Evolutionary conservation across 2,888 invertebrate genomes (phyloP).

Genomic region (Megaustenia siamemsis): DNA sequence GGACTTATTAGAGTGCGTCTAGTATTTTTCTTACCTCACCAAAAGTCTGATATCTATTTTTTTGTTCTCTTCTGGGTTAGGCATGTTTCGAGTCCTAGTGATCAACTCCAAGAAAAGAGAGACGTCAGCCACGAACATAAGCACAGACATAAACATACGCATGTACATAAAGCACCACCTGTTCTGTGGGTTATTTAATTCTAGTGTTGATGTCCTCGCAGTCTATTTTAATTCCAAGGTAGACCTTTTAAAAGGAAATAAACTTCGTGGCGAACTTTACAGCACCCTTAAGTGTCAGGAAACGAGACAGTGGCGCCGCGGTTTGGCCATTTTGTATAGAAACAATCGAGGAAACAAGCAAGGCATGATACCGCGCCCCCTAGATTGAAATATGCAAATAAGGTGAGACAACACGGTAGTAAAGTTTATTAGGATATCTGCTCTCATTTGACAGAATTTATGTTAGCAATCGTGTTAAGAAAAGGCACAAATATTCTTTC

Average conservation of each 20-base stretch:
- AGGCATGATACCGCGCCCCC: slow-evolving; percentile 11
- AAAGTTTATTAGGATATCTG: background rate
- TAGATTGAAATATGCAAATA: slow-evolving; percentile 29
- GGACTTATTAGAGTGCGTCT: too few species aligned
- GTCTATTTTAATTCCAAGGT: background rate
- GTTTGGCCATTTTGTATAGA: slow-evolving; percentile 11
- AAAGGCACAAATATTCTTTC: background rate
- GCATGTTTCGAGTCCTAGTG: too few species aligned
- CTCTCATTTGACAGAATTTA: background rate
- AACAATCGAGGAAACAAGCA: slow-evolving; percentile 16
- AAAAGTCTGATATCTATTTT: too few species aligned
- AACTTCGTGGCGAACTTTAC: background rate
- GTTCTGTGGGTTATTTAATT: background rate
- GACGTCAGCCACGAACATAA: too few species aligned
- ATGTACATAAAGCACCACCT: background rate
- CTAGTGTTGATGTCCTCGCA: background rate
- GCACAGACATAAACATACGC: background rate
- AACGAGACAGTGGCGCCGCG: slow-evolving; percentile 28
- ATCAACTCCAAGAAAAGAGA: too few species aligned
- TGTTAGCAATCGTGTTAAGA: background rate
- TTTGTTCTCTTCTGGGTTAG: too few species aligned
- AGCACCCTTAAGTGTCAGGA: slow-evolving; percentile 24
- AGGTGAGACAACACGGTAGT: background rate
- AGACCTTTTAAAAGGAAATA: slow-evolving; percentile 34
- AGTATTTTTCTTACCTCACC: too few species aligned